Evolutionary conservation across 2,113 vertebrate species (phyloP), one percentile per base, ranked within the genome.

Genomic region (Neotoma lepida): DNA sequence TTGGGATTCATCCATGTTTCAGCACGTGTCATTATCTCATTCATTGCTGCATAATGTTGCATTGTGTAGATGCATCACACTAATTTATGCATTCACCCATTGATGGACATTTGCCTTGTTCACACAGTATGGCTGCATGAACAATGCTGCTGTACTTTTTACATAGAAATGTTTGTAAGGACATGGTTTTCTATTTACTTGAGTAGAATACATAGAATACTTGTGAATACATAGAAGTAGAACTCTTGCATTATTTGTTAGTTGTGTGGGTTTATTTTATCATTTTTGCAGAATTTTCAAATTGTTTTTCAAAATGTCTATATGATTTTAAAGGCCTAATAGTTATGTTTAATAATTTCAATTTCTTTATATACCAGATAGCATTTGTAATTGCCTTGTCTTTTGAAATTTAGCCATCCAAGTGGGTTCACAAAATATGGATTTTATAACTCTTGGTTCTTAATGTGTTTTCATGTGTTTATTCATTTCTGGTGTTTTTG

Each of bases 311-410:
- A 91, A 28, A 70, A n/a, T 70, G 35, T 70, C 3, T 17, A 20
- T 39, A 39, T 39, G n/a, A 20, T 71, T 39, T 71, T 71, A 71
- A 39, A 70, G 68, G 61, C 12, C 51, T 33, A 94, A 49, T n/a
- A 86, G 5, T 7, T 58, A 66, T 58, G 12, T n/a, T 84, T 20
- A 20, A 70, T 9, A 8, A 9, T 85, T 73, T 24, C 66, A 80
- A 66, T 63, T 96, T 92, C 14, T 86, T 7, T 15, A 89, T 86
- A 51, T 86, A 10, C 64, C 92, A 89, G 26, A 85, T 17, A 44
- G 61, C 9, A 71, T 7, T 88, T 84, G 0, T 41, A 78, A 88
- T 66, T 88, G 14, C 33, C 28, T 41, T 7, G 18, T 22, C 68
- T 78, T 71, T 92, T 90, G 58, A 41, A 74, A 89, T 33, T 64